These are phyloP conservation scores for Helarctos malayanus DNA, from an alignment of 2,797 vertebrate genomes.

Conservation along the genomic window DNA sequence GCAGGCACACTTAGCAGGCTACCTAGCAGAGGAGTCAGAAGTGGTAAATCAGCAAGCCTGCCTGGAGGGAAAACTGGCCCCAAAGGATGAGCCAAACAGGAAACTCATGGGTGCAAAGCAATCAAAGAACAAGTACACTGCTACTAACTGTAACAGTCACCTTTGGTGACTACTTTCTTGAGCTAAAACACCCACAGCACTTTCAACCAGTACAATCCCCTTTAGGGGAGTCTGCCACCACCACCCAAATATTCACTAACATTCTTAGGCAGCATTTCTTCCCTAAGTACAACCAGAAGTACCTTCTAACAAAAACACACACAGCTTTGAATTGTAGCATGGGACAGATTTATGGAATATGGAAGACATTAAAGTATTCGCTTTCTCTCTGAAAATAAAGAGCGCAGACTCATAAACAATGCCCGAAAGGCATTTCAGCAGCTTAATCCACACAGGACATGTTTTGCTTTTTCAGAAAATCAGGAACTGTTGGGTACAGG, in stretches of 20 bases:
- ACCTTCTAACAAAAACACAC: slow-evolving; percentile 81
- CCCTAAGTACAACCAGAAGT: slow-evolving; percentile 82
- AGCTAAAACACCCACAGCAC: slow-evolving; percentile 59
- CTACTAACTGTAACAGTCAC: neutral
- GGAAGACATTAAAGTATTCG: slow-evolving; percentile 88
- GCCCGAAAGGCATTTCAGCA: slow-evolving; percentile 87
- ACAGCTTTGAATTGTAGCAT: slow-evolving; percentile 71
- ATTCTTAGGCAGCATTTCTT: slow-evolving; percentile 62
- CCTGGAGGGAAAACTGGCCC: slow-evolving; percentile 45
- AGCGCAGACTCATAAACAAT: slow-evolving; percentile 85
- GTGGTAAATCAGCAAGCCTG: neutral
- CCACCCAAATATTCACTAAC: slow-evolving; percentile 77
- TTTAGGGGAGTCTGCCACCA: slow-evolving; percentile 64
- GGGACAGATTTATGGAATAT: slow-evolving; percentile 85
- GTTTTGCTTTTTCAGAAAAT: slow-evolving; percentile 83
- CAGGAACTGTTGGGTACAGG: slow-evolving; percentile 82
- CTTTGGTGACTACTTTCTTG: slow-evolving; percentile 60
- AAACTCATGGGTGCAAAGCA: slow-evolving; percentile 61
- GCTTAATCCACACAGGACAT: slow-evolving; percentile 80
- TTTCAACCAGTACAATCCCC: slow-evolving; percentile 63
- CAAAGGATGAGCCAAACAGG: slow-evolving; percentile 61
- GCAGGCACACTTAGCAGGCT: slow-evolving; percentile 2
- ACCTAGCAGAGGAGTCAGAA: slow-evolving; percentile 59
- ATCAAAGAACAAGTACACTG: neutral
- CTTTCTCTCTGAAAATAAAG: slow-evolving; percentile 87